These are phyloP conservation scores for Sebastes alutus DNA, from an alignment of 2,797 vertebrate species.

Conservation along the genomic window DNA sequence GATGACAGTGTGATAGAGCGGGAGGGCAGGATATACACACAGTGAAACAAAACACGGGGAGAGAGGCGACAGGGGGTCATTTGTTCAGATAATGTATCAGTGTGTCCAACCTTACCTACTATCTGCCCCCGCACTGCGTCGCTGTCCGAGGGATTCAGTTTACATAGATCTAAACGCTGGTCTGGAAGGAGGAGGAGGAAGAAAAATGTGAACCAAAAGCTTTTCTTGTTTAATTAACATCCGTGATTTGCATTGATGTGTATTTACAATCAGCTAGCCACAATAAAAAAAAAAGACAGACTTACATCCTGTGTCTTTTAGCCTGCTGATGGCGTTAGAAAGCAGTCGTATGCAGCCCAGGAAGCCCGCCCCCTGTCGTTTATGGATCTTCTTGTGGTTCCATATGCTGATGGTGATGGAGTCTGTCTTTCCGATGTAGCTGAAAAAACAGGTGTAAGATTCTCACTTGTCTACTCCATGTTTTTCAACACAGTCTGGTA, in stretches of 20 bases:
- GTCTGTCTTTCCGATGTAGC: slow-evolving; percentile 96
- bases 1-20: neutral
- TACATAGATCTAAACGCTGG: slow-evolving; percentile 99
- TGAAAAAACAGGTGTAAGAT: slow-evolving; percentile 49
- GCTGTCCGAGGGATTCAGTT: slow-evolving; percentile 96
- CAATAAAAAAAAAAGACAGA: slow-evolving; percentile 16
- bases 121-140: slow-evolving; percentile 98
- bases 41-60: neutral
- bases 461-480: neutral
- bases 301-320: slow-evolving; percentile 99
- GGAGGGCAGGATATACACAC: neutral
- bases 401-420: slow-evolving; percentile 99
- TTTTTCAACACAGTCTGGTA: neutral
- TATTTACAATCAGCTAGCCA: neutral
- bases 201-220: neutral
- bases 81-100: neutral
- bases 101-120: slow-evolving; percentile 88
- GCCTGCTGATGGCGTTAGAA: slow-evolving; percentile 96
- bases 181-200: slow-evolving; percentile 78
- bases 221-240: neutral
- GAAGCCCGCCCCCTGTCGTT: slow-evolving; percentile 97
- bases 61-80: neutral
- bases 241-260: neutral
- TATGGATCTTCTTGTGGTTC: slow-evolving; percentile 99
- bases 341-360: slow-evolving; percentile 96